Base-by-base conservation (phyloP, 2,888 invertebrate species). In the Fissipunctia ypsillon region DNA sequence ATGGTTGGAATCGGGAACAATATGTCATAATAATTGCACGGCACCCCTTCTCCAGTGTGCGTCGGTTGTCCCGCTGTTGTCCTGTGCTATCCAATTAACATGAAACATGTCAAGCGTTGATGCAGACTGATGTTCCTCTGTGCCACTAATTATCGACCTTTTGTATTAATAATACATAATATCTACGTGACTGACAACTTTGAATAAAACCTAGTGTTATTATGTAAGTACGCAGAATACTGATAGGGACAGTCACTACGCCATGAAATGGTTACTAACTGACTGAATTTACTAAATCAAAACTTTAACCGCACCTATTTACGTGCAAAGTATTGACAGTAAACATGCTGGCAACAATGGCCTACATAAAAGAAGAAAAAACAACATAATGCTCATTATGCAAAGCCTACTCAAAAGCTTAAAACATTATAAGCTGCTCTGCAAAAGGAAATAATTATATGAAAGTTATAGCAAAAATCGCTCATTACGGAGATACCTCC, bases 51-150 rank as follows among this genome's bases (percentile, higher is more conserved):
- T 85, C 85, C 89, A 87, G 88, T 86, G 84, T 89, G 91, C 91
- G 89, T 89, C 91, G 89, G 90, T 90, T 89, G 89, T 88, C 86
- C 87, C 85, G 88, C 91, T 89, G 93, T 94, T 94, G 94, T 95
- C 91, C 93, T 89, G 85, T 87, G 89, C 92, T 91, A 94, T 93
- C 94, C 95, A 95, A 95, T 95, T 95, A 95, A 93, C 93, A 93
- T 92, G 93, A 90, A 92, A 94, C 94, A 94, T 92, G 94, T 94
- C 93, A 93, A 92, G 91, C 94, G 91, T 93, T 93, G 93, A 93
- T 93, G 91, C 87, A 88, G 89, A 90, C 89, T 90, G 91, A 91
- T 91, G 91, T 93, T 90, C 87, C 89, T 88, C 89, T 89, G 89
- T 92, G 91, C 91, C 91, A 91, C 90, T 94, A 94, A 94, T 94